Evolutionary conservation across 2,797 vertebrate species (phyloP).

Genomic region (Lates japonicus): DNA sequence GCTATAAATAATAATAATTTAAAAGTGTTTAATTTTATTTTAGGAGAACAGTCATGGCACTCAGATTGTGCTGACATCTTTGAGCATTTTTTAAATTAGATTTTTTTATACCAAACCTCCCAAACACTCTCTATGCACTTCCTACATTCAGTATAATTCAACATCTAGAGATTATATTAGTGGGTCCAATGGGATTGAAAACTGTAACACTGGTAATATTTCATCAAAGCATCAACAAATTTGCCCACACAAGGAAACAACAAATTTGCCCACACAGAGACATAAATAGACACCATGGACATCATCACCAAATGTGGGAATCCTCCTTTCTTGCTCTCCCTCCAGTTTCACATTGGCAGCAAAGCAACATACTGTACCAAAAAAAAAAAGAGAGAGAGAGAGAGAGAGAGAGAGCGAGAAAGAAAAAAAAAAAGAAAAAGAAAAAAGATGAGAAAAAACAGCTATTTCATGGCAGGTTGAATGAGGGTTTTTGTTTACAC

Average conservation of each 20-base stretch:
- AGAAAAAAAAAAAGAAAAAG: not conserved
- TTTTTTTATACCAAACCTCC: conserved; percentile 9
- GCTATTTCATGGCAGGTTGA: conserved; percentile 47
- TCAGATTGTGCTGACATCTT: conserved; percentile 7
- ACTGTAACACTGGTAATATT: conserved; percentile 64
- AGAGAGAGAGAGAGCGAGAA: too few relatives aligned
- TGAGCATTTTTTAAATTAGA: conserved; percentile 6
- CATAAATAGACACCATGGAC: conserved; percentile 79
- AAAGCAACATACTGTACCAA: conserved; percentile 20
- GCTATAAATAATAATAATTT: not conserved
- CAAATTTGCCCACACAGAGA: conserved; percentile 80
- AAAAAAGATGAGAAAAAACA: not conserved
- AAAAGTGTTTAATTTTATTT: conserved; percentile 4
- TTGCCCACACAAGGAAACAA: conserved; percentile 74
- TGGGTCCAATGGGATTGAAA: conserved; percentile 47
- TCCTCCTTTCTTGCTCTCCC: conserved; percentile 66
- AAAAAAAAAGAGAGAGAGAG: not conserved
- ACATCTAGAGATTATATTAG: conserved; percentile 56
- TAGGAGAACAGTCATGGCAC: not conserved
- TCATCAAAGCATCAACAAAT: conserved; percentile 79
- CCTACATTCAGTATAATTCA: conserved; percentile 59
- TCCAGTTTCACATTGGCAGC: conserved; percentile 69
- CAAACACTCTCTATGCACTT: conserved; percentile 34
- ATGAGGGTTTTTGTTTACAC: conserved; percentile 56
- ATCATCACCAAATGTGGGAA: conserved; percentile 76